Evolutionary conservation across 1,140 invertebrate species (phyloP), one percentile per base, ranked within the genome.

Genomic region (Polypedilum pembai): DNA sequence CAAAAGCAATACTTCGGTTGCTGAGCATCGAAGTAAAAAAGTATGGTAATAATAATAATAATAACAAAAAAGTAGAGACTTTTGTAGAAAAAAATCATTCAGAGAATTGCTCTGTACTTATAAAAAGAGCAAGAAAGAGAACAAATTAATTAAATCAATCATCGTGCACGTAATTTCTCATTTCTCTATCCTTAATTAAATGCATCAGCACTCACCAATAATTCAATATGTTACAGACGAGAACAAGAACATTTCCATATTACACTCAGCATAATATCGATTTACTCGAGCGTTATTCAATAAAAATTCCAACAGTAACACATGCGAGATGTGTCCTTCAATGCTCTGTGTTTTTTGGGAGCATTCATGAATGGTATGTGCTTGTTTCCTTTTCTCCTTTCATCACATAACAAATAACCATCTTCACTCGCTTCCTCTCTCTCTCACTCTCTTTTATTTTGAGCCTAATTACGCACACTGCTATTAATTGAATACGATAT

Each of bases 401-500:
- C 45, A 56, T 56, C 45, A 56, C 12, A 56, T 56, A 56, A 56
- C 45, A 56, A 56, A 56, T 56, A 12, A 12, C 45, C 10, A 15
- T n/a, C 12, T 56, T 56, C 45, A 33, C 24, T 33, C n/a, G n/a
- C n/a, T n/a, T n/a, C 5, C 24, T 1, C 24, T 33, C 24, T 1
- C 24, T 33, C 5, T 33, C 24, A 3, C 24, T 33, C 24, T 33
- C 24, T 33, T 33, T 33, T 33, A 33, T 33, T 56, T 56, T 56
- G 12, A 56, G 45, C 45, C 45, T 56, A 56, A 56, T 56, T 56
- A 56, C 45, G n/a, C 45, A 56, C 45, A 56, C 15, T 56, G 45
- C 45, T 56, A 12, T 56, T 56, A 56, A 56, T 56, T 56, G 45
- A 56, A 56, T 56, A n/a, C n/a, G 45, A 56, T 56, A 56, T 56